These are phyloP conservation scores for Catharus bicknelli DNA, from an alignment of 2,113 vertebrate genomes.

Conservation along the genomic window DNA sequence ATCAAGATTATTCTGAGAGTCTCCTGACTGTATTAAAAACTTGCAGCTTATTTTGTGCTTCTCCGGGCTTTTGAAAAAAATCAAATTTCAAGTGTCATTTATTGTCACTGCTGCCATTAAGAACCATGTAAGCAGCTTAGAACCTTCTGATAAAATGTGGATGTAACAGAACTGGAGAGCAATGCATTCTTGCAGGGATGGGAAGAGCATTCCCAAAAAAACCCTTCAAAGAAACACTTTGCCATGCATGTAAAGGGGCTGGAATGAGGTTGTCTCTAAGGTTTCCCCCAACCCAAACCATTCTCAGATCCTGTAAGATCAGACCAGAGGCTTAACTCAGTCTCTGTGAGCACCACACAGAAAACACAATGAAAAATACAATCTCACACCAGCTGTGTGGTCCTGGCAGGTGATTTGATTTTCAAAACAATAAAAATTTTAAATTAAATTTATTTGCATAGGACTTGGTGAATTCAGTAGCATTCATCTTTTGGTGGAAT, in stretches of 20 bases:
- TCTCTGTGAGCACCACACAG: background rate
- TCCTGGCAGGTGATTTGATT: background rate
- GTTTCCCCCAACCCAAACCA: background rate
- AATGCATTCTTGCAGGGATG: accelerated
- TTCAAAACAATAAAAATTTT: background rate
- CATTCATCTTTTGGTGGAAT: background rate
- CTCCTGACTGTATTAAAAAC: background rate
- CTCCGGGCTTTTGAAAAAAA: background rate
- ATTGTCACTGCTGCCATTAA: background rate
- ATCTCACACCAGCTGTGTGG: accelerated
- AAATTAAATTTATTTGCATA: background rate
- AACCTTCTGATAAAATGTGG: background rate
- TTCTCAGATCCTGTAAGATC: background rate
- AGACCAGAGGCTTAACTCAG: background rate
- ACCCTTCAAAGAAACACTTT: background rate
- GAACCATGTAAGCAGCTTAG: background rate
- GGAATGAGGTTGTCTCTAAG: background rate
- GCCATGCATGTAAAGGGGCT: background rate
- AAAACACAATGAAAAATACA: background rate
- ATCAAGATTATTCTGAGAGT: background rate
- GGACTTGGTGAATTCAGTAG: background rate
- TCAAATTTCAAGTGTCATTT: background rate
- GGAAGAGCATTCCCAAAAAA: background rate
- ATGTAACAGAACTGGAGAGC: background rate
- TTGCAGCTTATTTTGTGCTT: background rate